Evolutionary conservation across 2,888 invertebrate genomes (phyloP).

Genomic region (Dynastes grantii): DNA sequence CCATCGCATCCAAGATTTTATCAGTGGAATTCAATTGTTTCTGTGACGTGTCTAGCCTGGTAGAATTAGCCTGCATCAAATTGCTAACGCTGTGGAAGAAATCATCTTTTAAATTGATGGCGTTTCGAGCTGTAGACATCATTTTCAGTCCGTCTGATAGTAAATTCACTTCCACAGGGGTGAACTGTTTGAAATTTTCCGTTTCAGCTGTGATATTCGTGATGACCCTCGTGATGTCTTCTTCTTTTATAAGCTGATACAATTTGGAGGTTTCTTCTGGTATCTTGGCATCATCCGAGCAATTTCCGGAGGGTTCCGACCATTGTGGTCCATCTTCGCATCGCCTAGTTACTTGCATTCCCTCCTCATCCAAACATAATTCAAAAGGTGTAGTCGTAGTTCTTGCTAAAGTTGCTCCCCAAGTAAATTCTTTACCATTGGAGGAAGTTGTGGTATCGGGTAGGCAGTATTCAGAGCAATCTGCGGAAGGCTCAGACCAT

Average conservation of each 20-base stretch:
- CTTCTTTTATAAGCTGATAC: not conserved
- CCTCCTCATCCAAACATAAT: conserved; percentile 27
- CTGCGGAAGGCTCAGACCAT: too few relatives aligned
- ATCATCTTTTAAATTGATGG: conserved; percentile 2
- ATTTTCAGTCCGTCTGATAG: not conserved
- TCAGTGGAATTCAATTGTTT: conserved; percentile 41
- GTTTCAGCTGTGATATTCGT: conserved; percentile 10
- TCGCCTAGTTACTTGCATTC: conserved; percentile 22
- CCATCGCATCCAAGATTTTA: conserved; percentile 47
- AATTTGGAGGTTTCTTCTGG: not conserved
- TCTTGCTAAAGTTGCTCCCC: not conserved
- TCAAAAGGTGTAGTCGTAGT: not conserved
- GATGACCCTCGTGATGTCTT: not conserved
- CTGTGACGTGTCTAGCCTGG: conserved; percentile 12
- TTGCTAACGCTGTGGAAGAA: conserved; percentile 41
- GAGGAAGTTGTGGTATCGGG: not conserved
- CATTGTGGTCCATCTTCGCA: conserved; percentile 42
- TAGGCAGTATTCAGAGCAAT: too few relatives aligned
- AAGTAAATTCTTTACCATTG: not conserved
- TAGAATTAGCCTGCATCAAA: conserved; percentile 30
- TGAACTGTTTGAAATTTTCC: conserved; percentile 7
- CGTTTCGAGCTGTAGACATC: not conserved
- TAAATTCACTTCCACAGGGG: conserved; percentile 11
- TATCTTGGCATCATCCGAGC: not conserved
- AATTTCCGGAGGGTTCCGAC: conserved; percentile 25